Evolutionary conservation across 2,797 vertebrate species (phyloP), one percentile per base, ranked within the genome.

Genomic region (Phrynocephalus vlangalii): DNA sequence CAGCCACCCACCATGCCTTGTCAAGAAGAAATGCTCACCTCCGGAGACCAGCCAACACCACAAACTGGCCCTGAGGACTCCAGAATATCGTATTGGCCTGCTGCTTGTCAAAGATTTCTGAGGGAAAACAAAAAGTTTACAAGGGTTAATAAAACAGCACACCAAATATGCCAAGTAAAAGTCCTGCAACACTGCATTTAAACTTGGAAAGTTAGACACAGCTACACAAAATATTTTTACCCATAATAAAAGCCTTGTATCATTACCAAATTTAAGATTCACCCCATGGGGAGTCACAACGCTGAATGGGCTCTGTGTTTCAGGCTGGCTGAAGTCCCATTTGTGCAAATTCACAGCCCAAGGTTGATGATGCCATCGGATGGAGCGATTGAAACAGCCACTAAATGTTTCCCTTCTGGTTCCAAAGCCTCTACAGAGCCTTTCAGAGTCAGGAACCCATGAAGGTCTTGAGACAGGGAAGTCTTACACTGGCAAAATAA

Each of bases 31-130:
- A 28, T 4, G 96, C 97, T 90, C 68, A 99, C 99, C 99, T 99
- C 93, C 99, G 97, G 91, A 99, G 97, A 71, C 99, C 99, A 52
- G 99, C 99, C 94, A 99, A 93, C 68, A 99, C 99, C 85, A 99
- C 95, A 87, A 99, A 99, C 92, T 99, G 99, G n/a, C 99, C 99
- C 92, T 99, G 99, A 2, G 99, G 99, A 95, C 99, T 99, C 99
- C 99, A 99, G 96, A 99, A 99, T 96, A 99, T 99, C 91, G 99
- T 99, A 94, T 99, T 99, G 70, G 99, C 99, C 94, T 99, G 99
- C 96, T 99, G 99, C 87, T 99, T 99, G 92, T 99, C 99, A 90
- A 99, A 99, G 10, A 96, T 98, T 94, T 99, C 99, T 99, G 95
- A 5, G 93, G 94, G 89, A 63, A 93, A 84, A 79, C 7, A 2